phyloP scores from a whole-genome alignment of 2,113 vertebrate genomes.

The Lagopus muta region DNA sequence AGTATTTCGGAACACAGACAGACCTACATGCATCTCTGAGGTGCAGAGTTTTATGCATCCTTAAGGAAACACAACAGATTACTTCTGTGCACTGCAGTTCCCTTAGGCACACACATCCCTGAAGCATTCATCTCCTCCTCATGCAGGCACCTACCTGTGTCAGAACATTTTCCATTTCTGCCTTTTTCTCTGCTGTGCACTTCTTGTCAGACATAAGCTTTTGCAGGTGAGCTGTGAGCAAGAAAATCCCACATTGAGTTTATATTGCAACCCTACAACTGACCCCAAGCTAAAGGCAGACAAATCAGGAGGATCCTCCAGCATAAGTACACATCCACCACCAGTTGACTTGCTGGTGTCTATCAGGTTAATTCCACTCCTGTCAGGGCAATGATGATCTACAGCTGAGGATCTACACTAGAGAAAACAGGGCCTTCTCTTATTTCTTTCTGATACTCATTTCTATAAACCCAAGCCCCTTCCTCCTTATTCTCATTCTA shows the following conservation, averaged over 20 bases:
- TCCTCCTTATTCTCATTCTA: not conserved
- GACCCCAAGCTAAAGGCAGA: not conserved
- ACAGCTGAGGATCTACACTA: not conserved
- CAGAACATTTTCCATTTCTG: constrained; percentile 93
- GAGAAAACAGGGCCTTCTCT: not conserved
- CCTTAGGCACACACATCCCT: not conserved
- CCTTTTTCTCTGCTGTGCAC: constrained; percentile 90
- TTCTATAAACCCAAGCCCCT: not conserved
- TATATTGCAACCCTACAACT: not conserved
- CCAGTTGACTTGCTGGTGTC: not conserved
- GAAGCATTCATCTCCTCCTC: not conserved
- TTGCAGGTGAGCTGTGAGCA: constrained; percentile 89
- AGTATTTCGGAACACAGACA: not conserved
- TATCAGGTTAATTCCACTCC: not conserved
- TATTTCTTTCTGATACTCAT: not conserved
- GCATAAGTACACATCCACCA: not conserved
- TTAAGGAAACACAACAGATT: not conserved
- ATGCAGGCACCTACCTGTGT: constrained; percentile 82
- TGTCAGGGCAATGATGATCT: not conserved
- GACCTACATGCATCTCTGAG: not conserved
- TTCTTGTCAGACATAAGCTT: constrained; percentile 99
- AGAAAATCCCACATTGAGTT: not conserved
- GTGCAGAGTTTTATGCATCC: not conserved
- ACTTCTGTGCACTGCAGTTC: not conserved
- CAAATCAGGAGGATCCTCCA: not conserved